Percentiles rank a stretch among this genome's conserved stretches.
Evolutionary conservation across 1,140 invertebrate genomes (phyloP).

Genomic region (Aphis craccivora): DNA sequence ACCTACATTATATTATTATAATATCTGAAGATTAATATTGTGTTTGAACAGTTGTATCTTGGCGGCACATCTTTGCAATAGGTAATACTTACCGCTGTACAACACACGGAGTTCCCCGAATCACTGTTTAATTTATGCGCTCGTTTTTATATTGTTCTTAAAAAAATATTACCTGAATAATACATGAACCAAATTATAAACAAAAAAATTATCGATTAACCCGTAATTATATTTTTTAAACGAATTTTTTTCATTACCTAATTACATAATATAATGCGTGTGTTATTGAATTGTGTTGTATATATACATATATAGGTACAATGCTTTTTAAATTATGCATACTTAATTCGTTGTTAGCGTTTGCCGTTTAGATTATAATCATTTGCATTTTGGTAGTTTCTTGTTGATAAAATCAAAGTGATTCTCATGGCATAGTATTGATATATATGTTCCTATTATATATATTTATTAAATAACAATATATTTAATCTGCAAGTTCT

Average conservation of each 20-base stretch:
- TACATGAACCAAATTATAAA: neutral
- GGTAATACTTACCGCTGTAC: neutral
- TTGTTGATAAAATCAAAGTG: neutral
- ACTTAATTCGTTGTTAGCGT: neutral
- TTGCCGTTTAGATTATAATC: neutral
- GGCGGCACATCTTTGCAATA: neutral
- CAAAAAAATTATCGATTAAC: neutral
- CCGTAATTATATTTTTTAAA: constrained; percentile 4
- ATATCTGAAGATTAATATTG: neutral
- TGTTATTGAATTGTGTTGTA: neutral
- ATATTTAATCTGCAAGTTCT: neutral
- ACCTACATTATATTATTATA: neutral
- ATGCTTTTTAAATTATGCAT: constrained; percentile 10
- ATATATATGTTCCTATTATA: neutral
- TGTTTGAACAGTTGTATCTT: neutral
- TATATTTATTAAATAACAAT: neutral
- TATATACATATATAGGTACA: neutral
- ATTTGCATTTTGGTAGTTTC: neutral
- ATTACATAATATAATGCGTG: neutral
- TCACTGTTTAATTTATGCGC: neutral
- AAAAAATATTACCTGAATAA: constrained; percentile 33
- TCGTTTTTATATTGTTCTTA: neutral
- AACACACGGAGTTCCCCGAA: neutral
- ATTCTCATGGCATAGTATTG: neutral
- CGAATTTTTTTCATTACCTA: neutral